Evolutionary conservation across 2,797 vertebrate genomes (phyloP), one percentile per base, ranked within the genome.

Genomic region (Crossoptilon crossoptilon): DNA sequence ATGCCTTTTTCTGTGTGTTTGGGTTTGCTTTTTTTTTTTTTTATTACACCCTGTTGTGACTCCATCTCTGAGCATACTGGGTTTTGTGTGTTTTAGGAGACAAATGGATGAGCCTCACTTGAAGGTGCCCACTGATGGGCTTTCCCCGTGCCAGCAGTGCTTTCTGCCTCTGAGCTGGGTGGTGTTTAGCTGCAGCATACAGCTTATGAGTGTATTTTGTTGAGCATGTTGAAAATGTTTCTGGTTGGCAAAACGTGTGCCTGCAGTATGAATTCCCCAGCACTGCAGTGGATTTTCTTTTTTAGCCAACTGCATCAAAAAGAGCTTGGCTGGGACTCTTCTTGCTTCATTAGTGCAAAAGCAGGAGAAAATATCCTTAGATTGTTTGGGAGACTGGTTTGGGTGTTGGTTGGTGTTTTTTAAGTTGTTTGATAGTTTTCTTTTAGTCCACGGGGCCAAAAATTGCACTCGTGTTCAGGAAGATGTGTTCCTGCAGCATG

Each of bases 41-140:
- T 23, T 27, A 27, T 51, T 27, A 27, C 27, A 19, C 11, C 49
- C 6, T 4, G 1, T 78, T 92, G 85, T 69, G 55, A 31, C 21
- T 72, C 72, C 14, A 11, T 79, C 27, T 64, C 59, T 60, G 74
- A 6, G 41, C 81, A 29, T 41, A 41, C 60, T 73, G 67, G 67
- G 53, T 93, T 91, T 90, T 69, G 26, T 84, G 77, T 49, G 53
- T n/a, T 51, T 48, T 74, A 90, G 55, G 74, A 68, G 68, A 48
- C 3, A 53, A 64, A 87, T n/a, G 53, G 68, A 82, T 81, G 70
- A 69, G 26, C 49, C 79, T 29, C 62, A 33, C 72, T 87, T 0
- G 0, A 71, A 85, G 26, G 21, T 69, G 26, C 55, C 44, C 88
- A 0, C 56, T 77, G 83, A 58, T 48, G 70, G 58, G n/a, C 26